Evolutionary conservation across 2,797 vertebrate genomes (phyloP), one percentile per base, ranked within the genome.

Genomic region (Euthynnus affinis): DNA sequence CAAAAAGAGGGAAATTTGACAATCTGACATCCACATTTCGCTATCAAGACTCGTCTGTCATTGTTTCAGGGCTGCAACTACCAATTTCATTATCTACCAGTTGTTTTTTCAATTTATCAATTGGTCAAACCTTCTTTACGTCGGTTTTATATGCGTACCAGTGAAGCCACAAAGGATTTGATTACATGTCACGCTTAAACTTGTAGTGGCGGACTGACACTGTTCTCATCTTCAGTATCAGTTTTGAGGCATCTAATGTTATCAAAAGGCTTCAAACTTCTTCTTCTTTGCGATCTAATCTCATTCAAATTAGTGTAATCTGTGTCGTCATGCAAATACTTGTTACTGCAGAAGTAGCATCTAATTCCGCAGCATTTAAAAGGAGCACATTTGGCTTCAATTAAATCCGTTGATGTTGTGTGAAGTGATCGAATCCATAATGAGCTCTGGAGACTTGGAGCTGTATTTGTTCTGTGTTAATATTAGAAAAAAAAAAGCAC

Each of bases 301-400:
- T 27, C 27, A 20, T 25, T 53, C 63, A 34, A 9, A 7, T 53
- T 5, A 22, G 27, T 4, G 20, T n/a, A 34, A 34, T 58, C 46
- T 49, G 17, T 42, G 6, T 42, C 13, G 53, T 15, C 49, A 5
- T 14, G 46, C 46, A 51, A 42, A 62, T 40, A 8, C 18, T 64
- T 6, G 18, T 29, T 9, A 10, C 27, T 49, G 23, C 9, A 78
- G 34, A 59, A 44, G 40, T 3, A 20, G 49, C 10, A 22, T 58
- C 1, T 58, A 1, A 52, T 55, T 69, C 34, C 22, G 59, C 40
- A 14, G 68, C 1, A 18, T 32, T 37, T 18, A 12, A 61, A 61
- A n/a, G 53, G 52, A 23, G 6, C 27, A 64, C 52, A 48, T 73
- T 2, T 80, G 79, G 66, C 70, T 68, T 57, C n/a, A 32, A 68